Evolutionary conservation across 2,888 invertebrate genomes (phyloP).

Genomic region (Drosophila nr. perissopoda): DNA sequence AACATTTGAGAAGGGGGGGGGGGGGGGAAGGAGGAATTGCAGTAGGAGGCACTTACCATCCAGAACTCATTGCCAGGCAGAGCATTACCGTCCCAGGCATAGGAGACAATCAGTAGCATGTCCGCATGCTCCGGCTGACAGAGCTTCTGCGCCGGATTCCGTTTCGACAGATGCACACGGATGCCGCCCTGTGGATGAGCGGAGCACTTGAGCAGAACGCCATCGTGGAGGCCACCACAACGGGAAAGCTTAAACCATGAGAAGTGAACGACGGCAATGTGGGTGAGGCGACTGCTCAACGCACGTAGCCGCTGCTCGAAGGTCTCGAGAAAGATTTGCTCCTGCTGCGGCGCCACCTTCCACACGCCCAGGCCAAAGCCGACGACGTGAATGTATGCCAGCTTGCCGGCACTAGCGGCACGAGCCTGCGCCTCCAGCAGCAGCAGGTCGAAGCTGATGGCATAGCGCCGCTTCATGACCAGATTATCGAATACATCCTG

Average conservation of each 20-base stretch:
- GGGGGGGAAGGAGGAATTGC: too few relatives aligned
- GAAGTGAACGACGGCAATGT: slow-evolving; percentile 89
- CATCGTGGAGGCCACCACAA: slow-evolving; percentile 86
- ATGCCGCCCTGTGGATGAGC: slow-evolving; percentile 85
- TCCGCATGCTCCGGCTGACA: slow-evolving; percentile 82
- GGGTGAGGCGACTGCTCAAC: slow-evolving; percentile 85
- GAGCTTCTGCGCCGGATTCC: slow-evolving; percentile 87
- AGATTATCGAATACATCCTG: slow-evolving; percentile 82
- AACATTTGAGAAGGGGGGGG: neutral
- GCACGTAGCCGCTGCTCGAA: slow-evolving; percentile 88
- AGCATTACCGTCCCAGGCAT: slow-evolving; percentile 91
- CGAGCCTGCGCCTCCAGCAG: slow-evolving; percentile 88
- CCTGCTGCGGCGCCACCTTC: slow-evolving; percentile 88
- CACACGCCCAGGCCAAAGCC: slow-evolving; percentile 90
- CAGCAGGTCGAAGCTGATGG: slow-evolving; percentile 87
- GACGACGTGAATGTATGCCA: slow-evolving; percentile 88
- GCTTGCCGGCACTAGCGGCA: slow-evolving; percentile 85
- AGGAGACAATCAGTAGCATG: slow-evolving; percentile 88
- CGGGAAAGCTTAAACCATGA: slow-evolving; percentile 87
- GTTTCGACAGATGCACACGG: slow-evolving; percentile 86
- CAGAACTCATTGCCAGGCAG: slow-evolving; percentile 91
- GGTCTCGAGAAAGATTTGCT: slow-evolving; percentile 88
- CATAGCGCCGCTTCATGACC: slow-evolving; percentile 85
- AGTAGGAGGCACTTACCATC: slow-evolving; percentile 84
- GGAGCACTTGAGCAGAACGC: slow-evolving; percentile 77